Evolutionary conservation across 92 coral and sea anemone genomes (phyloP), one percentile per base, ranked within the genome.

Genomic region (Blastomussa wellsi): DNA sequence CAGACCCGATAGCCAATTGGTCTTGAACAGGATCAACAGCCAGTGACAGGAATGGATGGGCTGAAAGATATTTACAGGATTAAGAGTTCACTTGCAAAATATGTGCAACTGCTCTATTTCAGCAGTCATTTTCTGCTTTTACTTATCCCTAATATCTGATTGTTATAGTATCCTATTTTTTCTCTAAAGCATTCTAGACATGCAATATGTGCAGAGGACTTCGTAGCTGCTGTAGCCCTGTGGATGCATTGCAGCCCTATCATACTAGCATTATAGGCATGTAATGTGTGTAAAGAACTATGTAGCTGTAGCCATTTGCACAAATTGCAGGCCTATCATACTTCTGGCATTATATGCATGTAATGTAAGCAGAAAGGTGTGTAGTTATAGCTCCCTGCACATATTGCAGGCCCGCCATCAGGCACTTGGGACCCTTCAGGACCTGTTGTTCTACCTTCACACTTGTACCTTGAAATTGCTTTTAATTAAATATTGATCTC

Each of bases 21-120:
- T 91, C 87, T 84, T 86, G 90, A 48, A 79, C 74, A 62, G 96
- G 83, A 81, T 96, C 97, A 76, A 92, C 79, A 71, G 96, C 94
- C 42, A 96, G 91, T 33, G 95, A 94, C 24, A 96, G 92, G 76
- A 96, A 96, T 26, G 99, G 97, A 82, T 89, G 88, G 2, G 95
- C 98, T 96, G 84, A 39, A 86, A 72, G 67, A 78, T 31, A 47
- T 60, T 52, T 19, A 73, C 20, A 65, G 69, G 68, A 14, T 10
- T 32, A 29, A 29, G 5, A 66, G 22, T 4, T 24, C 20, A 31
- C 39, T 31, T 35, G 38, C 65, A 22, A 24, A 57, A 55, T 15
- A 57, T 22, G 0, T 20, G 64, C 20, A 26, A n/a, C n/a, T 57
- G n/a, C 31, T 10, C 0, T 44, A 28, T 57, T 24, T 1, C 24